Evolutionary conservation across 2,797 vertebrate species (phyloP).

Genomic region (Pangasius macronema): DNA sequence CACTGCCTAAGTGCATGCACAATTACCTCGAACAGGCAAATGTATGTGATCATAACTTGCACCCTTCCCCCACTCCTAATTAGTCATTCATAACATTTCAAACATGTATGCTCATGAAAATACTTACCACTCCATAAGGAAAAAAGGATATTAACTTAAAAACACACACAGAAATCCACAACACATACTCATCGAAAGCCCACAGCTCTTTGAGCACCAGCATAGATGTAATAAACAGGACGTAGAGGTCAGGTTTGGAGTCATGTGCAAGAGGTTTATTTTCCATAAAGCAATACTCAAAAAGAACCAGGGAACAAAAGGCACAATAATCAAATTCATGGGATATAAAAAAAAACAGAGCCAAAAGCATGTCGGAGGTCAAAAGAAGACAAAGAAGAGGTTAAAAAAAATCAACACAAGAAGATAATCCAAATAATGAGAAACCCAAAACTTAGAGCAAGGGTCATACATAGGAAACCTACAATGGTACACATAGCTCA

Average conservation of each 20-base stretch:
- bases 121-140: not conserved
- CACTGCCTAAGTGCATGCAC: not conserved
- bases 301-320: too few species aligned
- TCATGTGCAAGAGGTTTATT: not conserved
- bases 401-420: too few species aligned
- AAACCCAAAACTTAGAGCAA: not conserved
- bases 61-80: not conserved
- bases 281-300: not conserved
- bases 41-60: not conserved
- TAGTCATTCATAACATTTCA: not conserved
- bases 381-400: too few species aligned
- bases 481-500: not conserved
- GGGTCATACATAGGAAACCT: too few species aligned
- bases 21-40: not conserved
- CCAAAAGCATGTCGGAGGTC: not conserved
- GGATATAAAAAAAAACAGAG: too few species aligned
- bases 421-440: not conserved
- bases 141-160: slow-evolving; percentile 1
- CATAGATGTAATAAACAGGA: not conserved
- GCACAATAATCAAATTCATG: too few species aligned
- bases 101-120: not conserved
- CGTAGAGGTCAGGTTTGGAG: not conserved
- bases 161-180: not conserved
- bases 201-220: not conserved
- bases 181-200: not conserved